A percentile compares a stretch with the other conserved stretches of the same genome.
These are phyloP conservation scores for Lasioglossum figueresi DNA, from an alignment of 2,888 invertebrate species.

Conservation along the genomic window DNA sequence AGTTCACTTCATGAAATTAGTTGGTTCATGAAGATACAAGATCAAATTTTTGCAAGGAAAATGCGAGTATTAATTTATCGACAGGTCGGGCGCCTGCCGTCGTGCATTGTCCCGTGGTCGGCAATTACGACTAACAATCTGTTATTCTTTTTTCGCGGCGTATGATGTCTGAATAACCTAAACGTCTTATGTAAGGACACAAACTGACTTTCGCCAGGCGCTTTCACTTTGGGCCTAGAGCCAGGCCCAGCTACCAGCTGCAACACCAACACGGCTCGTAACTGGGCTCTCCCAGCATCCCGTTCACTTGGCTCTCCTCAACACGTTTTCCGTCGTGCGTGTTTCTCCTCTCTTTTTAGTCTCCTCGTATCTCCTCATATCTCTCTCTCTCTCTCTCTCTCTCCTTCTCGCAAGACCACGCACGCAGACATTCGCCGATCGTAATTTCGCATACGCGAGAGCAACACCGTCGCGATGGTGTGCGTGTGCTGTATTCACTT, in stretches of 20 bases:
- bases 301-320: constrained; percentile 76
- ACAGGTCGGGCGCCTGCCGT: background rate
- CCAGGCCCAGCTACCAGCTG: constrained; percentile 65
- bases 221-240: constrained; percentile 81
- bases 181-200: constrained; percentile 81
- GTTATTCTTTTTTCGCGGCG: constrained; percentile 59
- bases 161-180: constrained; percentile 79
- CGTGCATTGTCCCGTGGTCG: constrained; percentile 10
- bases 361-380: background rate
- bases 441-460: constrained; percentile 29
- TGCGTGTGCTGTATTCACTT: constrained; percentile 66
- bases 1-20: background rate
- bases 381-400: background rate
- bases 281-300: constrained; percentile 79
- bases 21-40: background rate
- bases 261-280: constrained; percentile 59
- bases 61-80: background rate
- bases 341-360: background rate
- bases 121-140: constrained; percentile 54
- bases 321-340: constrained; percentile 23
- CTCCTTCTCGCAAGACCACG: constrained; percentile 6
- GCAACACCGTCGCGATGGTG: constrained; percentile 21
- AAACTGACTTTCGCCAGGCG: constrained; percentile 82
- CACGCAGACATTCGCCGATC: background rate
- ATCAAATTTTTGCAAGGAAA: background rate